Conservation (phyloP, 1,140 invertebrate species). For the Pogonomyrmex barbatus region DNA sequence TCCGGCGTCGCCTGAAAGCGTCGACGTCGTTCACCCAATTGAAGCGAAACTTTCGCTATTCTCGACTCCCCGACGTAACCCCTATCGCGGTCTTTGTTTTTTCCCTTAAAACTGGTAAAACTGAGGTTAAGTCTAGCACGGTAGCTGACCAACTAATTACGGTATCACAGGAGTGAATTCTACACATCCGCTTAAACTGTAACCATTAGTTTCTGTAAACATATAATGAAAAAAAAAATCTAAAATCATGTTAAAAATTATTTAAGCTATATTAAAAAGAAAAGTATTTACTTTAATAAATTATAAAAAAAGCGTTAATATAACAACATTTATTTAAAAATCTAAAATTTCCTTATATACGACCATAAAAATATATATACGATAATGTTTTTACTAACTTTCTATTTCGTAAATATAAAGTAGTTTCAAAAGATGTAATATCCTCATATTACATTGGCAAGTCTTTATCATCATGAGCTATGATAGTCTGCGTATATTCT, state of each 20-base stretch:
- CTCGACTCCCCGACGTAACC: slow-evolving; percentile 38
- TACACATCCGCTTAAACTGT: not conserved
- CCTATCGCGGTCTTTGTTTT: not conserved
- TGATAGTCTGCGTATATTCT: slow-evolving; percentile 14
- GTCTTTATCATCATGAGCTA: not conserved
- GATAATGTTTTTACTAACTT: not conserved
- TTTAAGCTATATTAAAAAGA: not conserved
- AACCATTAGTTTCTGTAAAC: slow-evolving; percentile 20
- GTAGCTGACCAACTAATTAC: slow-evolving; percentile 15
- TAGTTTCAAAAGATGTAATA: not conserved
- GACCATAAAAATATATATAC: not conserved
- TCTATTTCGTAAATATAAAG: not conserved
- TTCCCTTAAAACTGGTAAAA: slow-evolving; percentile 1
- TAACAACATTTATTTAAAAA: not conserved
- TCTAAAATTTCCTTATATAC: not conserved
- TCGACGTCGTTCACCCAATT: slow-evolving; percentile 47
- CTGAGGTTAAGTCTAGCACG: slow-evolving; percentile 5
- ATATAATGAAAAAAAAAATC: not conserved
- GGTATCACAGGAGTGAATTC: not conserved
- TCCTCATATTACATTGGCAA: not conserved
- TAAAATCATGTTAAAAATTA: not conserved
- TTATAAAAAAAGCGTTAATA: not conserved
- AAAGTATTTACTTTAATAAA: not conserved
- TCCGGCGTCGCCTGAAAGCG: slow-evolving; percentile 63
- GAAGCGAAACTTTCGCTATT: slow-evolving; percentile 55